Evolutionary conservation across 2,797 vertebrate species (phyloP), one percentile per base, ranked within the genome.

Genomic region (Novumbra hubbsi): DNA sequence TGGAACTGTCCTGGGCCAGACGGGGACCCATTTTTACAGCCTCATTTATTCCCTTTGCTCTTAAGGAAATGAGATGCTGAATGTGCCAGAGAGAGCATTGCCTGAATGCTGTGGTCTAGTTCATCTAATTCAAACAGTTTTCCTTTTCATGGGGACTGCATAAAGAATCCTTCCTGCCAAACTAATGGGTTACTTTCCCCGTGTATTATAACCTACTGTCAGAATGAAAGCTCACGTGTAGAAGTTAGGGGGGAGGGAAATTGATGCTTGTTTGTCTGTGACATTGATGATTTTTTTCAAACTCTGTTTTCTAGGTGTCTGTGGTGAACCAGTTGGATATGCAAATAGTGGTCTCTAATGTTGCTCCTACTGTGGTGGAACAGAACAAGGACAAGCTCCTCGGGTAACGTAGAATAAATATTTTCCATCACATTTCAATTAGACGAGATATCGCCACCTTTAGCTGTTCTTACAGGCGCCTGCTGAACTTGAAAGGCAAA

Each of bases 241-340:
- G 24, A 30, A 5, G 15, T 5, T 64, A 17, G 16, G 28, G 15
- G 62, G 27, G 14, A 15, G 62, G 5, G 15, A 30, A 64, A 64
- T 15, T 5, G 27, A 28, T 30, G 27, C 62, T 17, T 16, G 30
- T 64, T 14, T 64, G 15, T 64, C 62, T 64, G 62, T 64, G 12
- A 6, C 55, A 30, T 30, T 17, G 28, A 28, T 30, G 21, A 5
- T 16, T 32, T 60, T 21, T n/a, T 30, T 64, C 27, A 4, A 64
- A 4, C 27, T 30, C 11, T 63, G 60, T 63, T 86, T 49, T 83
- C 32, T 82, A 99, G 98, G 95, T 99, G 74, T 99, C 98, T 1
- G 97, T 99, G 50, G 98, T 99, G 86, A 99, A 99, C 90, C 96
- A 97, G 88, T 85, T 99, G 90, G 98, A 99, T 88, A 99, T 99